Evolutionary conservation across 2,888 invertebrate genomes (phyloP).

Genomic region (Blomia tropicalis): DNA sequence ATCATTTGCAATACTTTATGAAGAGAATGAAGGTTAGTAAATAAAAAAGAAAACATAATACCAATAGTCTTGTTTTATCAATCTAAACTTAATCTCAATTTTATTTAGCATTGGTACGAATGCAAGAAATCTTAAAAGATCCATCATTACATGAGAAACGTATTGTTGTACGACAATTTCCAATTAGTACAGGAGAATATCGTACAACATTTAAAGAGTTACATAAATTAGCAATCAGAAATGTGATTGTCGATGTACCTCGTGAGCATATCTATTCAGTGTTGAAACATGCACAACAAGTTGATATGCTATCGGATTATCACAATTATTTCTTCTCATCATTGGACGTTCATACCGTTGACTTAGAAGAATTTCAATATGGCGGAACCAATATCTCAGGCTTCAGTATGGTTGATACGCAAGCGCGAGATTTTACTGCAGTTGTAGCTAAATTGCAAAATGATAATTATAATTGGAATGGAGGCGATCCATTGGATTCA

Average conservation of each 20-base stretch:
- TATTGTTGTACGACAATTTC: constrained; percentile 30
- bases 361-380: constrained; percentile 81
- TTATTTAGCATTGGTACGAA: constrained; percentile 28
- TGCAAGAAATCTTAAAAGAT: constrained; percentile 31
- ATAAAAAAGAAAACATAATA: too few relatives aligned
- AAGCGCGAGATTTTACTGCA: constrained; percentile 23
- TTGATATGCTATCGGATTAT: constrained; percentile 91
- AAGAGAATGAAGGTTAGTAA: constrained; percentile 34
- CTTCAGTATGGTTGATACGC: constrained; percentile 60
- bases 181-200: constrained; percentile 29
- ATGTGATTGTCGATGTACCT: constrained; percentile 74
- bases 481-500: neutral
- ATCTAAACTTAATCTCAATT: neutral
- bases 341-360: constrained; percentile 73
- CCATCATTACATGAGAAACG: constrained; percentile 28
- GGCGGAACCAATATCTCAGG: constrained; percentile 91
- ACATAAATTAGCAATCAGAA: constrained; percentile 75
- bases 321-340: constrained; percentile 86
- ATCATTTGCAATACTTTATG: constrained; percentile 37
- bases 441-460: neutral
- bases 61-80: neutral
- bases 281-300: constrained; percentile 68
- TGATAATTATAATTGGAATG: neutral
- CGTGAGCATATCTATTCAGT: constrained; percentile 66
- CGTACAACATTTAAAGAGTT: constrained; percentile 54